These are phyloP conservation scores for Macrochelys suwanniensis DNA, from an alignment of 2,797 vertebrate species.

Conservation along the genomic window DNA sequence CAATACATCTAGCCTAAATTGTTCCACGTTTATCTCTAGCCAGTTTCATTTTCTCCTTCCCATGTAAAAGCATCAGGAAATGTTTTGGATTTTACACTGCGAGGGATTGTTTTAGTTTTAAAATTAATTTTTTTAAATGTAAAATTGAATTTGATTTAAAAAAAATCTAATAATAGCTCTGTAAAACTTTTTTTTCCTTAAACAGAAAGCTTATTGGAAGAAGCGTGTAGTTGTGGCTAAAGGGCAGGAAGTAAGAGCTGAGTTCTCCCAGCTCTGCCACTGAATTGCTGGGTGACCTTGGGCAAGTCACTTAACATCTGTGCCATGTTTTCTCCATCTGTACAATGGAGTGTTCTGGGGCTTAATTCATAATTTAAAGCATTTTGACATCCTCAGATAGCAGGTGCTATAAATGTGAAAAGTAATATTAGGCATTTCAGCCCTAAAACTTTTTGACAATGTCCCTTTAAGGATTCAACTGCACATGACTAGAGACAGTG, in stretches of 20 bases:
- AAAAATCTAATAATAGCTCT: background rate
- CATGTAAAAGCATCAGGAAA: background rate
- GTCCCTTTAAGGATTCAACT: fast-evolving
- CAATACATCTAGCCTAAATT: background rate
- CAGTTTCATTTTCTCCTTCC: background rate
- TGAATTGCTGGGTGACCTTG: background rate
- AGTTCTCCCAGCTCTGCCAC: background rate
- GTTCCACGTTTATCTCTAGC: background rate
- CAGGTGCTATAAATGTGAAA: fast-evolving
- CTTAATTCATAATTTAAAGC: background rate
- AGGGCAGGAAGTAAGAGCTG: background rate
- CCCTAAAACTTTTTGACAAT: background rate
- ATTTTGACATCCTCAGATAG: fast-evolving
- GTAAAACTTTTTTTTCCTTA: background rate
- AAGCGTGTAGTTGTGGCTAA: background rate
- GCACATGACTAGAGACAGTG: fast-evolving
- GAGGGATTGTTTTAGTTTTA: background rate
- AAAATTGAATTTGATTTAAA: no score
- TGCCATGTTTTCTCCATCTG: fast-evolving
- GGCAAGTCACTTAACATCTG: background rate
- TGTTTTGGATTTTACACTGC: background rate
- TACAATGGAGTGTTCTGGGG: fast-evolving
- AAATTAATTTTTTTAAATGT: no score
- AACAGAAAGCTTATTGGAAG: background rate
- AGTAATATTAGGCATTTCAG: fast-evolving